Evolutionary conservation across 2,113 vertebrate species (phyloP).

Genomic region (Chionomys nivalis): DNA sequence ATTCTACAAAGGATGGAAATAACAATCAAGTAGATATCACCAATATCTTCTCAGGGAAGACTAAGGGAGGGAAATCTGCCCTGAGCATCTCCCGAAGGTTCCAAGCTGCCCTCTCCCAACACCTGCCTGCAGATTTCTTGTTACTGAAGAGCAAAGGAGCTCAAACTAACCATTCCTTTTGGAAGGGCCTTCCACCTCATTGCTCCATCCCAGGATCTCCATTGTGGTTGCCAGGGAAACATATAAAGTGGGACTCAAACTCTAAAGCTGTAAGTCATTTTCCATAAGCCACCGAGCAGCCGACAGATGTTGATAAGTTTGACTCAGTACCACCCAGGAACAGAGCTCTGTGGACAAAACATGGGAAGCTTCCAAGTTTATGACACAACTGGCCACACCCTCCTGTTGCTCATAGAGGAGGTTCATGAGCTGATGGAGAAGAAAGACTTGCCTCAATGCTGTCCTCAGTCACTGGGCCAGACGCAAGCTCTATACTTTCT

Average conservation of each 20-base stretch:
- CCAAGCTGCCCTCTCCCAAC: neutral
- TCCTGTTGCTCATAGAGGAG: conserved; percentile 25
- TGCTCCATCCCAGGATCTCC: neutral
- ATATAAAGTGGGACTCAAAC: conserved; percentile 11
- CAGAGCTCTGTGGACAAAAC: conserved; percentile 47
- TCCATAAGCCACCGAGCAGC: conserved; percentile 58
- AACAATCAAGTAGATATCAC: neutral
- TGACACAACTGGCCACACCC: conserved; percentile 46
- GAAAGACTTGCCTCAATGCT: neutral
- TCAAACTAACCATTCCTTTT: neutral
- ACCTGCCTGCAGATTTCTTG: neutral
- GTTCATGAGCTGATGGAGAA: neutral
- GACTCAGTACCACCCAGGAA: conserved; percentile 71
- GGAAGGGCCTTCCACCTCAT: neutral
- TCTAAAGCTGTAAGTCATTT: conserved; percentile 56
- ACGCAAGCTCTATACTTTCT: neutral
- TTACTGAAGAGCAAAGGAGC: neutral
- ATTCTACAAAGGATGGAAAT: neutral
- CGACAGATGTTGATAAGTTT: conserved; percentile 65
- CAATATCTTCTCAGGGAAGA: neutral
- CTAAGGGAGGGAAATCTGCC: neutral
- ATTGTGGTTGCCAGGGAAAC: conserved; percentile 15
- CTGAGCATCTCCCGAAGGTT: neutral
- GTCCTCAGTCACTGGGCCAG: neutral
- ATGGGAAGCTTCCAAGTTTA: conserved; percentile 37